phyloP scores from a whole-genome alignment of 2,113 vertebrate species.

The Ptilorrhoa leucosticta region DNA sequence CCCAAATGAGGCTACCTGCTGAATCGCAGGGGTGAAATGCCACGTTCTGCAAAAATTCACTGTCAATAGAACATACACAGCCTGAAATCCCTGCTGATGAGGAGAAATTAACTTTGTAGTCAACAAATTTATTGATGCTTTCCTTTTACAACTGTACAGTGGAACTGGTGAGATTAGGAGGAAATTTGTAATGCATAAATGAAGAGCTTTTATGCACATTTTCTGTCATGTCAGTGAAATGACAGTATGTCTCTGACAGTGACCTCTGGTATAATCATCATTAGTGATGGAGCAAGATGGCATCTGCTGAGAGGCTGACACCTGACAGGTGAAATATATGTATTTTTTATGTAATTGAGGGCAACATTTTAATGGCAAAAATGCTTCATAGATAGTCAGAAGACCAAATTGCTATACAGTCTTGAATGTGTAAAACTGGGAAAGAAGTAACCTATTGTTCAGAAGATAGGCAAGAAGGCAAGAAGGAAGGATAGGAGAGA shows the following conservation, averaged over 20 bases:
- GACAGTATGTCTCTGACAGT: not conserved
- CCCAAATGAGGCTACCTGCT: slow-evolving; percentile 50
- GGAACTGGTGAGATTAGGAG: not conserved
- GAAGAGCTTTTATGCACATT: not conserved
- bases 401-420: not conserved
- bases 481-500: not conserved
- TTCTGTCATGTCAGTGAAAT: not conserved
- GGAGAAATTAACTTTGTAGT: slow-evolving; percentile 36
- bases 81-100: not conserved
- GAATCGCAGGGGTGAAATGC: slow-evolving; percentile 14
- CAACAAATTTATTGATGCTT: not conserved
- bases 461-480: not conserved
- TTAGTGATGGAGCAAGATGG: not conserved
- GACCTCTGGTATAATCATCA: slow-evolving; percentile 10
- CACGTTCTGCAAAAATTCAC: slow-evolving; percentile 14
- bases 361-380: not conserved
- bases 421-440: not conserved
- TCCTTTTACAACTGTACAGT: not conserved
- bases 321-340: slow-evolving; percentile 22
- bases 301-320: slow-evolving; percentile 24
- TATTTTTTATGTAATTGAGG: slow-evolving; percentile 1
- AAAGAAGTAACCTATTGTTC: not conserved
- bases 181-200: not conserved
- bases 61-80: not conserved
- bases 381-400: not conserved